These are phyloP conservation scores for Pteropus alecto DNA, from an alignment of 2,113 vertebrate species.

Conservation along the genomic window DNA sequence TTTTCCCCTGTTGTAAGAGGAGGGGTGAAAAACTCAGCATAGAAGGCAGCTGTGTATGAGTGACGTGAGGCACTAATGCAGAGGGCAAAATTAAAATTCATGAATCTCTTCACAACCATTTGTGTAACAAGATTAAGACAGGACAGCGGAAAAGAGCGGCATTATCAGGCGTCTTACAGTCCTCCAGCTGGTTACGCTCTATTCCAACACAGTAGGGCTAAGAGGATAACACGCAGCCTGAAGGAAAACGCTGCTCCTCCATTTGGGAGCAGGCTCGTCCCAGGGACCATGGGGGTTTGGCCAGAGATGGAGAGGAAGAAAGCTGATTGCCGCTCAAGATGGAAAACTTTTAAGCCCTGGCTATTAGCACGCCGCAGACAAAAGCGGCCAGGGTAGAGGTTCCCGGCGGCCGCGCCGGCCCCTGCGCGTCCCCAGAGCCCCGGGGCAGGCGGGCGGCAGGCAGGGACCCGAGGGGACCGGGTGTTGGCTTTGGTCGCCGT, in stretches of 20 bases:
- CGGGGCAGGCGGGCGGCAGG: background rate
- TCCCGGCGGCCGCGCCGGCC: background rate
- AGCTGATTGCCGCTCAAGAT: slow-evolving; percentile 77
- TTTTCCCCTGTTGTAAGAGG: slow-evolving; percentile 86
- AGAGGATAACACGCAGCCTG: slow-evolving; percentile 99
- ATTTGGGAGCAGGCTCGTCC: slow-evolving; percentile 86
- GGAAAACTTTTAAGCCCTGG: slow-evolving; percentile 82
- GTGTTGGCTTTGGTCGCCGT: background rate
- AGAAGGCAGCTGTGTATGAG: slow-evolving; percentile 88
- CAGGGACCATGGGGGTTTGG: slow-evolving; percentile 82
- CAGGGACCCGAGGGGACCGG: background rate
- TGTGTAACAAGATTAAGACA: slow-evolving; percentile 99
- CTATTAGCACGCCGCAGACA: slow-evolving; percentile 72
- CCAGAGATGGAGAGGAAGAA: slow-evolving; percentile 77
- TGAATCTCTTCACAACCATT: slow-evolving; percentile 99
- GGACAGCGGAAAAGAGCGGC: slow-evolving; percentile 98
- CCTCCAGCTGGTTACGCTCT: slow-evolving; percentile 99
- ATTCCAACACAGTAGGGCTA: slow-evolving; percentile 99
- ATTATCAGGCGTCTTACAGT: slow-evolving; percentile 99
- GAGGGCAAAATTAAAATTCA: slow-evolving; percentile 99
- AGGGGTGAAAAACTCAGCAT: slow-evolving; percentile 86
- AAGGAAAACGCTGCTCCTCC: slow-evolving; percentile 90
- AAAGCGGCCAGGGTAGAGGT: slow-evolving; percentile 54
- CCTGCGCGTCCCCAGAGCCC: background rate
- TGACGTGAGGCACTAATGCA: slow-evolving; percentile 89